Percentiles rank a stretch among this genome's conserved stretches.
phyloP scores from a whole-genome alignment of 2,113 vertebrate genomes.

The Dasyprocta punctata region DNA sequence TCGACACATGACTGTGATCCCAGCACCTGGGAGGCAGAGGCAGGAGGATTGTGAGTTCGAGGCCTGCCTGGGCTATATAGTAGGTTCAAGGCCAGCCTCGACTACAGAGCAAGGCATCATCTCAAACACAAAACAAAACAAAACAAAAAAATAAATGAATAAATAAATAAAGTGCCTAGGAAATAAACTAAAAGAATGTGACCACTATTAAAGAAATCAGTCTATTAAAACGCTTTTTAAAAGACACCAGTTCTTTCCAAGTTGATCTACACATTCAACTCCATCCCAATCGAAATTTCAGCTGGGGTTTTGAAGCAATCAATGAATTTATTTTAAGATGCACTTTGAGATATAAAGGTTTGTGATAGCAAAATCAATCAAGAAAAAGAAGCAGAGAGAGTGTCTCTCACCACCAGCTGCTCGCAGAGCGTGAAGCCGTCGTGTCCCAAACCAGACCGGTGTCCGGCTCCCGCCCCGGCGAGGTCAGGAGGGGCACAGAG shows the following conservation, averaged over 20 bases:
- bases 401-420: fast-evolving
- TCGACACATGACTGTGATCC: background rate
- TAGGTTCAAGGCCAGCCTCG: background rate
- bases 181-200: background rate
- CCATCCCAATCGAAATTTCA: background rate
- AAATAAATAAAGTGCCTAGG: background rate
- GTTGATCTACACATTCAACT: background rate
- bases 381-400: background rate
- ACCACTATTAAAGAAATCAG: background rate
- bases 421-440: fast-evolving
- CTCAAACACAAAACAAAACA: background rate
- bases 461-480: background rate
- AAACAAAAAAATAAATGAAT: background rate
- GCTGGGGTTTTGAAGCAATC: background rate
- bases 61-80: background rate
- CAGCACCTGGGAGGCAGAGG: background rate
- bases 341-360: background rate
- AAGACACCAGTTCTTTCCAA: background rate
- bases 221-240: background rate
- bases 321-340: background rate
- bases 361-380: background rate
- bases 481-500: background rate
- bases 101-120: background rate
- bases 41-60: background rate
- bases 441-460: no score